Base-by-base conservation (phyloP, 2,888 invertebrate genomes). In the Gerris lacustris region DNA sequence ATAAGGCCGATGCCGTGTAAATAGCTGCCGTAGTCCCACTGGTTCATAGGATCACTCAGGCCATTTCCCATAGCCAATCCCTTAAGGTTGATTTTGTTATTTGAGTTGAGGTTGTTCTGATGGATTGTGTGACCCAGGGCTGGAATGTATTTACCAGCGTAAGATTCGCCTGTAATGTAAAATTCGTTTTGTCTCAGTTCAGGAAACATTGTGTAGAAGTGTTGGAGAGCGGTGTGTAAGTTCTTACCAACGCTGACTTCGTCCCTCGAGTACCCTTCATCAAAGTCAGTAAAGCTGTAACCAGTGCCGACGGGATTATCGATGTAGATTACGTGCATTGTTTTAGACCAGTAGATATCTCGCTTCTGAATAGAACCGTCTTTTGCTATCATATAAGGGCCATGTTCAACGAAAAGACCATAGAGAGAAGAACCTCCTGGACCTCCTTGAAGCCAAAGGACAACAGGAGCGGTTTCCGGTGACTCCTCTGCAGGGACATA, bases 221-320 rank as follows among this genome's bases (percentile, higher is more conserved):
- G 96, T 63, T 83, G 81, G 5, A 94, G 77, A 0, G 89, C 89
- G 69, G 85, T 84, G 77, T 92, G 89, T 6, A 96, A 80, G 79
- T 95, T 88, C 67, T 86, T 84, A 0, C 90, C 94, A 0, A 96
- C 91, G 78, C 89, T 87, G 0, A 85, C 86, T 80, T 96, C 89
- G 79, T 91, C 88, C 6, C 82, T 85, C 9, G 90, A 90, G 80
- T 90, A 95, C 0, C 81, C 84, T 31, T 88, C 86, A 70, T 85
- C 81, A 47, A n/a, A n/a, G 2, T 87, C 85, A 0, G 95, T 94
- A 77, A 93, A 95, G 81, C 95, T 95, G 79, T 89, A 96, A 0
- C 96, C 96, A 5, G 94, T 90, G 4, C 94, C 93, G 0, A 92
- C 95, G 0, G 96, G 96, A 80, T 94, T 96, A 79, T 96, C 96